phyloP scores from a whole-genome alignment of 2,888 invertebrate genomes.

The Trissolcus japonicus region DNA sequence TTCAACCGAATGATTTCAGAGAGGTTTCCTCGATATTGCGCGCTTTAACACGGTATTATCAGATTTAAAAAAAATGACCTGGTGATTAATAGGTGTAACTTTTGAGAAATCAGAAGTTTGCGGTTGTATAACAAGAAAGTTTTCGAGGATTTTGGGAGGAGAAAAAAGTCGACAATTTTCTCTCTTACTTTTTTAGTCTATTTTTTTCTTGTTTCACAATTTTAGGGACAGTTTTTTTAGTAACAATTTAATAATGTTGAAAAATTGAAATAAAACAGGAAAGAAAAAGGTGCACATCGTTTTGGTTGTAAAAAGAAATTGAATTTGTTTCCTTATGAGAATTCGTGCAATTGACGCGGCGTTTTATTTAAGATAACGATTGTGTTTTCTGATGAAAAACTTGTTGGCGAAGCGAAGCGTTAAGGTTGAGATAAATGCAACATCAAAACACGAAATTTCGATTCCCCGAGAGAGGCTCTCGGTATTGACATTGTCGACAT shows the following conservation, averaged over 20 bases:
- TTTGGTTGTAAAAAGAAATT: constrained; percentile 3
- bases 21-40: too few relatives aligned
- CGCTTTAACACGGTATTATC: too few relatives aligned
- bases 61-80: too few relatives aligned
- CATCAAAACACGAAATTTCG: too few relatives aligned
- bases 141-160: constrained; percentile 4
- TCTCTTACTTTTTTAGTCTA: constrained; percentile 19
- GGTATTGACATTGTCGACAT: too few relatives aligned
- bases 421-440: constrained; percentile 9
- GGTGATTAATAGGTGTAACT: background rate
- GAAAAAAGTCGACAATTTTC: background rate
- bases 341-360: constrained; percentile 18
- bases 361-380: constrained; percentile 27
- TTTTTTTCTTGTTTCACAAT: background rate
- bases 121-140: constrained; percentile 28
- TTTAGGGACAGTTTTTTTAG: background rate
- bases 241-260: background rate
- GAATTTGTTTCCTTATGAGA: constrained; percentile 1
- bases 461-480: too few relatives aligned
- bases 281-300: background rate
- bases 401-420: constrained; percentile 32
- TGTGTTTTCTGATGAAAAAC: constrained; percentile 29
- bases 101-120: constrained; percentile 8
- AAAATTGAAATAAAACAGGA: background rate
- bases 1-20: too few relatives aligned